These are phyloP conservation scores for Monopis laevigella DNA, from an alignment of 2,888 invertebrate genomes.

Conservation along the genomic window DNA sequence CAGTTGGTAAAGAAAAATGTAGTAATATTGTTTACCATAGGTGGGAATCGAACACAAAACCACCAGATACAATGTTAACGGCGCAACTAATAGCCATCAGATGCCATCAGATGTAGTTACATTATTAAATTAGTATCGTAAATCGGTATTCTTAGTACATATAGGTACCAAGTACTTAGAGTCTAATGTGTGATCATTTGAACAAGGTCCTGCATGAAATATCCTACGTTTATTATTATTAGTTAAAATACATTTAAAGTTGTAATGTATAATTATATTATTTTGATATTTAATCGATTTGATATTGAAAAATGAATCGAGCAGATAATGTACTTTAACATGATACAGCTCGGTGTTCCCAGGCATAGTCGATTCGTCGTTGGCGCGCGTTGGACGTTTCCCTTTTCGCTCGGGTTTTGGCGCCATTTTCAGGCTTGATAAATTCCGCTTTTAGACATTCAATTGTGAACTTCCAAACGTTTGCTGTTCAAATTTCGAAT, in stretches of 20 bases:
- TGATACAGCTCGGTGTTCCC: background rate
- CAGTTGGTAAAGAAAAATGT: too few relatives aligned
- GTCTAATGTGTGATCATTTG: background rate
- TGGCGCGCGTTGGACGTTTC: background rate
- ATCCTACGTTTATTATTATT: background rate
- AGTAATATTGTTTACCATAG: too few relatives aligned
- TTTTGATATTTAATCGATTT: too few relatives aligned
- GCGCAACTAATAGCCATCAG: too few relatives aligned
- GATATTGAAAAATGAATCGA: too few relatives aligned
- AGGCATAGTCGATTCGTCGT: constrained; percentile 9
- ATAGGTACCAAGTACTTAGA: background rate
- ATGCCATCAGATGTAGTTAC: too few relatives aligned
- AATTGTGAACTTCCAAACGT: background rate
- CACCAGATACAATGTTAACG: too few relatives aligned
- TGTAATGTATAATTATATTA: background rate
- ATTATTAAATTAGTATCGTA: too few relatives aligned
- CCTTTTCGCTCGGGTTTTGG: background rate
- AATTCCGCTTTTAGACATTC: background rate
- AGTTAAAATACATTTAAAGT: background rate
- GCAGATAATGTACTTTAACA: background rate
- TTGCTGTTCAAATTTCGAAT: constrained; percentile 4
- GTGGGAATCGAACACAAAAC: too few relatives aligned
- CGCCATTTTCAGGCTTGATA: constrained; percentile 2
- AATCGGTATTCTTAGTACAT: too few relatives aligned
- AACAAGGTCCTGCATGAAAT: background rate